phyloP scores from a whole-genome alignment of 1,140 invertebrate genomes.

The Apis dorsata region DNA sequence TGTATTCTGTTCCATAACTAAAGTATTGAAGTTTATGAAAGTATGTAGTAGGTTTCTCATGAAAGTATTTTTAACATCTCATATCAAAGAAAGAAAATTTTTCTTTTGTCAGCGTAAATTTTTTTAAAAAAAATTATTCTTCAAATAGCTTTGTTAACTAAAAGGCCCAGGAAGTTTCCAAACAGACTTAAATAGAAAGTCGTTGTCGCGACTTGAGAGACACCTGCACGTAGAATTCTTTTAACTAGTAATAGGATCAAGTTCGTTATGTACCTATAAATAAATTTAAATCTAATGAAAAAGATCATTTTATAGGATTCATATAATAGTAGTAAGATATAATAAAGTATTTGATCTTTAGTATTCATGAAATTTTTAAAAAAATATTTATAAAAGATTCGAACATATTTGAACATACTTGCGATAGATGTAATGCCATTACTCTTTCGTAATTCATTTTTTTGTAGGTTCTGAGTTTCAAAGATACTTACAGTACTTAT shows the following conservation, averaged over 20 bases:
- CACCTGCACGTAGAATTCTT: constrained; percentile 25
- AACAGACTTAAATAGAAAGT: constrained; percentile 45
- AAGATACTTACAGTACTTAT: background rate
- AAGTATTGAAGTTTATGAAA: background rate
- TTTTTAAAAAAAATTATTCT: background rate
- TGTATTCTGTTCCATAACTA: background rate
- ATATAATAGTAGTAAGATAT: too few species aligned
- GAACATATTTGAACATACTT: too few species aligned
- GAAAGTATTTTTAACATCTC: background rate
- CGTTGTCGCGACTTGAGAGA: constrained; percentile 6
- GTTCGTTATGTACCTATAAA: too few species aligned
- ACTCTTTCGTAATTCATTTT: background rate
- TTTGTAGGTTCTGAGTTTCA: constrained; percentile 14
- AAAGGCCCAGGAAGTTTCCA: background rate
- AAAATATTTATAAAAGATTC: too few species aligned
- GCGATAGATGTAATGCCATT: too few species aligned
- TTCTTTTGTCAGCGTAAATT: background rate
- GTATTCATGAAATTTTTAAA: too few species aligned
- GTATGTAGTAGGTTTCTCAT: background rate
- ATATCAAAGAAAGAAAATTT: too few species aligned
- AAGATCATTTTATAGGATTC: too few species aligned
- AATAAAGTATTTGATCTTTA: too few species aligned
- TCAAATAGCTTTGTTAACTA: background rate
- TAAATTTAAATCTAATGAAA: too few species aligned
- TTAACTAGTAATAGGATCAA: background rate